phyloP scores from a whole-genome alignment of 1,140 invertebrate genomes.

The Spodoptera frugiperda region DNA sequence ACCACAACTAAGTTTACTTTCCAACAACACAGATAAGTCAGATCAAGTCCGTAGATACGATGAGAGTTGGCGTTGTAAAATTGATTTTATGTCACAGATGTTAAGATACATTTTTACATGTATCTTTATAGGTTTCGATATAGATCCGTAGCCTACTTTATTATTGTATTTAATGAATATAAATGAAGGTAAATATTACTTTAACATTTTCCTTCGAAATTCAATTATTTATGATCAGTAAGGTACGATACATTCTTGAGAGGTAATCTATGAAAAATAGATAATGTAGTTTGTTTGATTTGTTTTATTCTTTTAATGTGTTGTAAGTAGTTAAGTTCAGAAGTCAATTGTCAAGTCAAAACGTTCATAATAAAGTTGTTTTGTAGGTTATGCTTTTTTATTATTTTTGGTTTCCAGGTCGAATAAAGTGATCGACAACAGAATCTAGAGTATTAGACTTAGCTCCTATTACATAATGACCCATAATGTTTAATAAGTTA shows the following conservation, averaged over 20 bases:
- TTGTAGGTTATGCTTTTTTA: too few relatives aligned
- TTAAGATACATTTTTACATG: slow-evolving; percentile 26
- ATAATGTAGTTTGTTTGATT: not conserved
- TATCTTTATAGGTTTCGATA: slow-evolving; percentile 29
- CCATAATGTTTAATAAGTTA: too few relatives aligned
- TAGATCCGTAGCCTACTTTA: slow-evolving; percentile 56
- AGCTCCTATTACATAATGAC: too few relatives aligned
- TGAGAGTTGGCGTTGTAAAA: slow-evolving; percentile 28
- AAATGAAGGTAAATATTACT: slow-evolving; percentile 64
- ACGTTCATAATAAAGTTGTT: too few relatives aligned
- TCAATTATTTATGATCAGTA: slow-evolving; percentile 57
- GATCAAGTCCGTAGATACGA: slow-evolving; percentile 37
- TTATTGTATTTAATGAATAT: slow-evolving; percentile 67
- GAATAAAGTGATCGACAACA: too few relatives aligned
- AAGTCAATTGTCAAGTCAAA: not conserved
- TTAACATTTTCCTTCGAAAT: slow-evolving; percentile 55
- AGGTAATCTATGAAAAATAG: slow-evolving; percentile 30
- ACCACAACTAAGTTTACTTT: not conserved
- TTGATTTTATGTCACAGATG: slow-evolving; percentile 12
- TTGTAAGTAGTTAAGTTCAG: not conserved
- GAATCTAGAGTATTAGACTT: too few relatives aligned
- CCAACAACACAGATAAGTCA: slow-evolving; percentile 7
- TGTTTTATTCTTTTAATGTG: not conserved
- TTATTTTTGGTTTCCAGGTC: too few relatives aligned
- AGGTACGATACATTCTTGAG: slow-evolving; percentile 12